Evolutionary conservation across 2,797 vertebrate genomes (phyloP).

Genomic region (Anableps anableps): DNA sequence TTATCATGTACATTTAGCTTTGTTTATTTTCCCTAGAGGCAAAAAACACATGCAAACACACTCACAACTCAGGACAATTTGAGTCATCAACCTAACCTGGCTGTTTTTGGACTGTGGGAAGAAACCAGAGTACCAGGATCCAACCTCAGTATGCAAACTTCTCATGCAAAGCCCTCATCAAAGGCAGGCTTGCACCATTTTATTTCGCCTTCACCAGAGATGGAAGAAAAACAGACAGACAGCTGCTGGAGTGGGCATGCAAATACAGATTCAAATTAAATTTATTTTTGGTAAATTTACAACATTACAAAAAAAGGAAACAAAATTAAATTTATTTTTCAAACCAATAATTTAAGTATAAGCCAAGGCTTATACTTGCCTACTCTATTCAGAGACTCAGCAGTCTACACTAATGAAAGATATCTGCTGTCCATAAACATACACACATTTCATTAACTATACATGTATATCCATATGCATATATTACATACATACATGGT

Average conservation of each 20-base stretch:
- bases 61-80: neutral
- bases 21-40: neutral
- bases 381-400: too few species aligned
- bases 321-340: too few species aligned
- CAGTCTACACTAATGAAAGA: too few species aligned
- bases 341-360: too few species aligned
- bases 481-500: too few species aligned
- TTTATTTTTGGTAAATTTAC: too few species aligned
- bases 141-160: neutral
- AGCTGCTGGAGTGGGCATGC: neutral
- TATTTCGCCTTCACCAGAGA: neutral
- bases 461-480: too few species aligned
- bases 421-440: too few species aligned
- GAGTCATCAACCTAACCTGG: neutral
- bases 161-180: neutral
- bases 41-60: neutral
- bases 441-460: too few species aligned
- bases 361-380: too few species aligned
- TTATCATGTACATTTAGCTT: neutral
- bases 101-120: neutral
- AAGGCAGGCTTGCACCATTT: neutral
- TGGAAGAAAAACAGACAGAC: neutral
- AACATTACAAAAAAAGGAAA: too few species aligned
- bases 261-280: neutral
- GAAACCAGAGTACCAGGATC: neutral